Evolutionary conservation across 1,140 invertebrate genomes (phyloP).

Genomic region (Papilio helenus): DNA sequence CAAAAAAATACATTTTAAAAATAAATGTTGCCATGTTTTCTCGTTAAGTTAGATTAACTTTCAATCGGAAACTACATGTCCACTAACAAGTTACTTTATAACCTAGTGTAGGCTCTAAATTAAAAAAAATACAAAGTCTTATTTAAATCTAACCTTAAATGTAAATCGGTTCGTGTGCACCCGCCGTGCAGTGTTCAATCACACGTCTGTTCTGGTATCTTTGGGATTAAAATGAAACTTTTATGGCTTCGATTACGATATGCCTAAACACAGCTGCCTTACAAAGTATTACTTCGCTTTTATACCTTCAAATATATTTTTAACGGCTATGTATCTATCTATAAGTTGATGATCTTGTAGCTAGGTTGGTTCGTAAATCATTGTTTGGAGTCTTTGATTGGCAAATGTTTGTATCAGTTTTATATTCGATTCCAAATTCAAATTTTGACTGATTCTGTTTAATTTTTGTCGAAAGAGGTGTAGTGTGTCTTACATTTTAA

Average conservation of each 20-base stretch:
- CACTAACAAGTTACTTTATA: not conserved
- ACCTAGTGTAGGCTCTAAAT: not conserved
- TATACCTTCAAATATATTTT: slow-evolving; percentile 27
- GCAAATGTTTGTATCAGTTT: not conserved
- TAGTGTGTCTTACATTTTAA: too few relatives aligned
- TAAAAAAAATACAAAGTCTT: not conserved
- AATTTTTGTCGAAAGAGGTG: too few relatives aligned
- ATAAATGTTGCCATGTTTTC: not conserved
- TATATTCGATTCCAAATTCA: too few relatives aligned
- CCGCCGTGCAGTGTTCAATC: slow-evolving; percentile 67
- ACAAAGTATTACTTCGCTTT: slow-evolving; percentile 33
- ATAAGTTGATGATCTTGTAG: not conserved
- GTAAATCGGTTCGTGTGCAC: slow-evolving; percentile 59
- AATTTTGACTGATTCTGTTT: too few relatives aligned
- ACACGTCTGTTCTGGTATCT: slow-evolving; percentile 76
- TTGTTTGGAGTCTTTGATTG: not conserved
- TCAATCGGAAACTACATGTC: not conserved
- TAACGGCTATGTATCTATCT: not conserved
- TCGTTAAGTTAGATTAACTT: slow-evolving; percentile 29
- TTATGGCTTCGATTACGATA: slow-evolving; percentile 68
- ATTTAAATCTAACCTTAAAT: slow-evolving; percentile 54
- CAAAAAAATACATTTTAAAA: not conserved
- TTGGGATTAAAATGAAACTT: slow-evolving; percentile 79
- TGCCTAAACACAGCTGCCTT: slow-evolving; percentile 50
- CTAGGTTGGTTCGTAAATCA: not conserved